Evolutionary conservation across 2,888 invertebrate genomes (phyloP).

Genomic region (Volucella inflata): DNA sequence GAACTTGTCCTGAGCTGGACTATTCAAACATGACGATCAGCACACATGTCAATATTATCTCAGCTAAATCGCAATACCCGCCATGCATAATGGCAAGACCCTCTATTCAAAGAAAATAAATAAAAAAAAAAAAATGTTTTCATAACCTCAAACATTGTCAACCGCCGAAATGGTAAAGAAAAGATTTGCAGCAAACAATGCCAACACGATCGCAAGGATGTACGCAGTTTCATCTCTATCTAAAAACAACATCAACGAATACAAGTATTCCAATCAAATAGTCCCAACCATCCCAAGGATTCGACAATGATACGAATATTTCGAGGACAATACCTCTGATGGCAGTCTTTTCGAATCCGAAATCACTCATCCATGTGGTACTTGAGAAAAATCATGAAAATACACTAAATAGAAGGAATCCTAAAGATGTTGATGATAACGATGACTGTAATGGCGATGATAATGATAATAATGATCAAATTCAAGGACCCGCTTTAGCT

Average conservation of each 20-base stretch:
- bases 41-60: constrained; percentile 46
- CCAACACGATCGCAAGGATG: constrained; percentile 34
- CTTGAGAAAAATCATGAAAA: constrained; percentile 44
- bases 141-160: constrained; percentile 72
- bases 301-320: constrained; percentile 51
- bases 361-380: constrained; percentile 67
- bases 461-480: constrained; percentile 73
- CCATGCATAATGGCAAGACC: constrained; percentile 37
- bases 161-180: constrained; percentile 69
- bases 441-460: constrained; percentile 68
- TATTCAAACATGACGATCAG: no score
- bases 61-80: constrained; percentile 33
- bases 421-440: constrained; percentile 68
- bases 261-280: constrained; percentile 44
- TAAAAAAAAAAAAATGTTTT: constrained; percentile 39
- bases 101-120: not conserved
- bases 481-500: constrained; percentile 57
- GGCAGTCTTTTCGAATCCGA: constrained; percentile 24
- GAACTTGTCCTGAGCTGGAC: no score
- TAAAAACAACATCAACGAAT: constrained; percentile 59
- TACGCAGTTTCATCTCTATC: constrained; percentile 37
- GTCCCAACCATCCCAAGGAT: constrained; percentile 26
- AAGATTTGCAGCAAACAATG: constrained; percentile 59
- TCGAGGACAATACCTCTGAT: constrained; percentile 37
- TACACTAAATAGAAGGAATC: constrained; percentile 11